Evolutionary conservation across 2,888 invertebrate genomes (phyloP).

Genomic region (Eumacrocentrus americanus): DNA sequence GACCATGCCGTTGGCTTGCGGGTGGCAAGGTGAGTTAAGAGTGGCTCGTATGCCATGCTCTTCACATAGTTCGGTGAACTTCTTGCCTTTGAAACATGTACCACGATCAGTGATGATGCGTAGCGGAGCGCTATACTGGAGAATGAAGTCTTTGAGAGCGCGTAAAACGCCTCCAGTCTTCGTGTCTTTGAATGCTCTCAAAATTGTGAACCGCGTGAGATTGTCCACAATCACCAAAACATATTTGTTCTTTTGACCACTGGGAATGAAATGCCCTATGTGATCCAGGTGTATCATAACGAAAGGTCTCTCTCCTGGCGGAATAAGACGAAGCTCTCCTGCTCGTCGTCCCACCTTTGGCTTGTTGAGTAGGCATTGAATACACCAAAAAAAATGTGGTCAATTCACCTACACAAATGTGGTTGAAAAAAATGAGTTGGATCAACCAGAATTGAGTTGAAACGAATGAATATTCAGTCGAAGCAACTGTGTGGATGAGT

Average conservation of each 20-base stretch:
- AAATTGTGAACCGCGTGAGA: conserved; percentile 29
- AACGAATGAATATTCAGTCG: no score
- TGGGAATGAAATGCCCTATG: conserved; percentile 23
- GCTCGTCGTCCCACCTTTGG: conserved; percentile 29
- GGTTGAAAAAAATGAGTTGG: no score
- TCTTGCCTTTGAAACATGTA: conserved; percentile 25
- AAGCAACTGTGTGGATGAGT: no score
- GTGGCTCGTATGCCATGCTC: conserved; percentile 38
- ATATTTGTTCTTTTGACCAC: conserved; percentile 18
- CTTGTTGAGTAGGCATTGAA: conserved; percentile 35
- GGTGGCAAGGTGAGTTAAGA: conserved; percentile 41
- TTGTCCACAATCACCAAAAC: conserved; percentile 30
- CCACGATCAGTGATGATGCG: conserved; percentile 26
- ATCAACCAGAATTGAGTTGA: no score
- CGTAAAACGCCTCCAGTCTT: conserved; percentile 32
- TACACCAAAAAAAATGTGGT: no score
- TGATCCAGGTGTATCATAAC: conserved; percentile 33
- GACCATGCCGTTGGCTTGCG: conserved; percentile 47
- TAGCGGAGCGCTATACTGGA: conserved; percentile 26
- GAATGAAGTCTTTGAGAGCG: conserved; percentile 16
- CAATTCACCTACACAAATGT: no score
- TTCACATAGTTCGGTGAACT: conserved; percentile 31
- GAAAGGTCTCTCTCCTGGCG: conserved; percentile 35
- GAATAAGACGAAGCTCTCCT: conserved; percentile 32
- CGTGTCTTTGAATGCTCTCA: conserved; percentile 24